Conservation (phyloP, 2,888 invertebrate genomes). For the Cryptus armator region DNA sequence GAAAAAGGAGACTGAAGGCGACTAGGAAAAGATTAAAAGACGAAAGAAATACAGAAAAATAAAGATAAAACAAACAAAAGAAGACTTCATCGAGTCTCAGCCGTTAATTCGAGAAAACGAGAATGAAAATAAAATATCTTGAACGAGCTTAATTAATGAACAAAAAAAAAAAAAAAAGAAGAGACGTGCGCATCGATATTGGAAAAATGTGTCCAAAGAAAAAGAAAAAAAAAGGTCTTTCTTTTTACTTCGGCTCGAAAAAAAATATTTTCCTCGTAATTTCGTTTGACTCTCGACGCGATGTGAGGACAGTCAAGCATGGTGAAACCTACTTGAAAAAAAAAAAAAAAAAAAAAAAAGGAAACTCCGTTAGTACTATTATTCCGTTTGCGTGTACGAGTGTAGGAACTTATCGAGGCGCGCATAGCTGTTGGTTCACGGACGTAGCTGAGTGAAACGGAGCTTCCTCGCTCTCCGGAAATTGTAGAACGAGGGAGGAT, state of each 20-base stretch:
- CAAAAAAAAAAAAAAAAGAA: not conserved
- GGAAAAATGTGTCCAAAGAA: not conserved
- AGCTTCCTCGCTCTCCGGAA: constrained; percentile 10
- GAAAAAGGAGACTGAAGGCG: constrained; percentile 22
- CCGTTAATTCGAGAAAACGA: not conserved
- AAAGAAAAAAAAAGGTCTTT: not conserved
- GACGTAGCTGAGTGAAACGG: constrained; percentile 37
- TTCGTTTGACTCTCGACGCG: constrained; percentile 27
- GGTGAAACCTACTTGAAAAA: constrained; percentile 15
- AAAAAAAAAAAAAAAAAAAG: constrained; percentile 25
- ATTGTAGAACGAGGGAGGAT: constrained; percentile 34
- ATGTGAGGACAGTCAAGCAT: constrained; percentile 31
- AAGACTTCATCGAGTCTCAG: not conserved
- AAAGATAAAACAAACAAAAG: not conserved
- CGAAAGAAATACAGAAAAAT: constrained; percentile 37
- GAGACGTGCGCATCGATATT: not conserved
- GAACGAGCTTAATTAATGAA: constrained; percentile 1
- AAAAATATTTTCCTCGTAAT: constrained; percentile 28
- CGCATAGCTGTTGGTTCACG: constrained; percentile 47
- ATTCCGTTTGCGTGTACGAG: constrained; percentile 45
- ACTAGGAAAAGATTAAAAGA: constrained; percentile 47
- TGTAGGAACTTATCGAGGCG: constrained; percentile 40
- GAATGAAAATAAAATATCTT: not conserved
- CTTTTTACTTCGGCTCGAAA: constrained; percentile 2
- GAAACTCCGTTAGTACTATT: constrained; percentile 29